Percentiles rank a stretch among this genome's conserved stretches.
These are phyloP conservation scores for Pituophis catenifer DNA, from an alignment of 2,113 vertebrate genomes.

Conservation along the genomic window DNA sequence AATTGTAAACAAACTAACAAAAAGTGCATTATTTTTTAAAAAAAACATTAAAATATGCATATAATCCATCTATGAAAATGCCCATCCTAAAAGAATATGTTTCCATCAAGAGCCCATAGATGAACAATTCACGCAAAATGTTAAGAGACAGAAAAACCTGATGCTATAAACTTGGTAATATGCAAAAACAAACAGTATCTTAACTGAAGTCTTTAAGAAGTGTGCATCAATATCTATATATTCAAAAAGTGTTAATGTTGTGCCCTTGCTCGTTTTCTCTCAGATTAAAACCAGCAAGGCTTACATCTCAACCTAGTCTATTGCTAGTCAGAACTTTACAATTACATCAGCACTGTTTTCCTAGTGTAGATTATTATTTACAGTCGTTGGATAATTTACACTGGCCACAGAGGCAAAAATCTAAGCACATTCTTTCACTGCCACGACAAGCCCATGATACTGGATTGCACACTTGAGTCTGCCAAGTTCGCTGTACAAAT, in stretches of 20 bases:
- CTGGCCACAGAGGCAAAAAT: not conserved
- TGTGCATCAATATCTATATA: not conserved
- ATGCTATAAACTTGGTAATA: not conserved
- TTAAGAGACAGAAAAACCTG: not conserved
- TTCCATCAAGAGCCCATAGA: not conserved
- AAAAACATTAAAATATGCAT: not conserved
- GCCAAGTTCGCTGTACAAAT: not conserved
- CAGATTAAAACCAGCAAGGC: not conserved
- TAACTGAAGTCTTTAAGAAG: too few relatives aligned
- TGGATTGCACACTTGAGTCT: not conserved
- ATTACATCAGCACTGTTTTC: not conserved
- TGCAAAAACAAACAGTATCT: not conserved
- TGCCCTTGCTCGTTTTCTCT: not conserved
- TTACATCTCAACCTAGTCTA: not conserved
- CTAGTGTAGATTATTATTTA: not conserved
- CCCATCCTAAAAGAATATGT: not conserved
- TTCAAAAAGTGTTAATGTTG: not conserved
- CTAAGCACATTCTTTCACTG: slow-evolving; percentile 3
- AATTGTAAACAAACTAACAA: not conserved
- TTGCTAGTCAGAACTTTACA: not conserved
- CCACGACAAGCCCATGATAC: not conserved
- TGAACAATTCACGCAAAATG: not conserved
- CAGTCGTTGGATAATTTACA: not conserved
- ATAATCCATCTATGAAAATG: not conserved
- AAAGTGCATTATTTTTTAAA: not conserved